These are phyloP conservation scores for Hemichromis elongatus DNA, from an alignment of 2,113 vertebrate genomes.

Conservation along the genomic window DNA sequence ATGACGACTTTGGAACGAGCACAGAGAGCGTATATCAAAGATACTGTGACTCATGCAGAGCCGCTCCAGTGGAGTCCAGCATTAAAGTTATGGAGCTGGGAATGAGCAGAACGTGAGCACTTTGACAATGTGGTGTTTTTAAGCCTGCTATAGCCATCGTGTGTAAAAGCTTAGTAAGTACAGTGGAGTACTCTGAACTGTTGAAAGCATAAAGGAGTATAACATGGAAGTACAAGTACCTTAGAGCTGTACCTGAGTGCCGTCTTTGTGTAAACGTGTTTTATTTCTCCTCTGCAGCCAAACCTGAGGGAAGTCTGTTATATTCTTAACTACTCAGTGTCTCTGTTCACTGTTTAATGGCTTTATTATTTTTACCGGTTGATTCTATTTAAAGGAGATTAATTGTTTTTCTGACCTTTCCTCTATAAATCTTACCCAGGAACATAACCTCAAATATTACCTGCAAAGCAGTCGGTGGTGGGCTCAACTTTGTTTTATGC, in stretches of 20 bases:
- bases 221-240: neutral
- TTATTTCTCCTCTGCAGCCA: neutral
- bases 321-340: neutral
- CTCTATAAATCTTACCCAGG: neutral
- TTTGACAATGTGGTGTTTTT: fast-evolving
- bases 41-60: neutral
- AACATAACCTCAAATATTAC: neutral
- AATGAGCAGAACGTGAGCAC: neutral
- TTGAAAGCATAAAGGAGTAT: neutral
- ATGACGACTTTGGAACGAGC: neutral
- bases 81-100: neutral
- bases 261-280: neutral
- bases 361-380: neutral
- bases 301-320: too few relatives aligned
- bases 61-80: neutral
- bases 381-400: neutral
- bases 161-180: neutral
- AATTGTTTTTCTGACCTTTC: neutral
- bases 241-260: neutral
- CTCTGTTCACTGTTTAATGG: neutral
- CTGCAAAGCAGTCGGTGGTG: neutral
- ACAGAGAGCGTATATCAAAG: neutral
- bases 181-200: neutral
- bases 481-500: neutral
- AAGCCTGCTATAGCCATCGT: neutral